A percentile compares a stretch with the other conserved stretches of the same genome.
Conservation (phyloP, 2,797 vertebrate genomes). For the Sciurus carolinensis region DNA sequence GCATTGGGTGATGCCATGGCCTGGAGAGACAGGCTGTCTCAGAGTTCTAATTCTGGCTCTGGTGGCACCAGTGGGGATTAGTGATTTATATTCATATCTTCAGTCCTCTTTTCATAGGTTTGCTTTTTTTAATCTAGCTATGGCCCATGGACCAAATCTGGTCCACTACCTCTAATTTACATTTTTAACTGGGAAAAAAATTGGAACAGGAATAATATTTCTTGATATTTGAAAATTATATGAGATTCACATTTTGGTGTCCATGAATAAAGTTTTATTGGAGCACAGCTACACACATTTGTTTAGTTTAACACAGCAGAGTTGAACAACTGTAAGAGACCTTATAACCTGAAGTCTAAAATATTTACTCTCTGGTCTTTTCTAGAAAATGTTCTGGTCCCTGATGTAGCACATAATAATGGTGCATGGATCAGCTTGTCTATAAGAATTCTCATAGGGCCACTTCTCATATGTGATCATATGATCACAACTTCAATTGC, state of each 20-base stretch:
- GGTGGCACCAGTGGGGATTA: conserved; percentile 75
- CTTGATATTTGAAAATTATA: conserved; percentile 5
- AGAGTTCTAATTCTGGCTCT: conserved; percentile 71
- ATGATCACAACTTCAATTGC: not conserved
- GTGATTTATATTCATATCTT: conserved; percentile 62
- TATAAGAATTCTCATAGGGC: rapidly evolving
- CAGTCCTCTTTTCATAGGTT: conserved; percentile 66
- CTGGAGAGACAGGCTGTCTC: conserved; percentile 71
- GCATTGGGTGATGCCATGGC: not conserved
- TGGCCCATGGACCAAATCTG: conserved; percentile 4
- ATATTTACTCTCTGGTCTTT: not conserved
- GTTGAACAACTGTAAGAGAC: not conserved
- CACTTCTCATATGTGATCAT: not conserved
- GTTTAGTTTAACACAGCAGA: not conserved
- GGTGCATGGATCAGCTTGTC: not conserved
- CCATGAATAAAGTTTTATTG: not conserved
- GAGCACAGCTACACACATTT: not conserved
- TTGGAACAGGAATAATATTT: conserved; percentile 33
- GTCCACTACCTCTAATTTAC: not conserved
- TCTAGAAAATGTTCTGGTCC: not conserved
- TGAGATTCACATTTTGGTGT: not conserved
- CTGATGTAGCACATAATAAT: not conserved
- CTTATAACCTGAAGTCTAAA: not conserved
- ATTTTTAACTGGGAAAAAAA: conserved; percentile 33
- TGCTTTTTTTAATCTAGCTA: conserved; percentile 42